Evolutionary conservation across 1,140 invertebrate species (phyloP).

Genomic region (Lepidurus couesii): DNA sequence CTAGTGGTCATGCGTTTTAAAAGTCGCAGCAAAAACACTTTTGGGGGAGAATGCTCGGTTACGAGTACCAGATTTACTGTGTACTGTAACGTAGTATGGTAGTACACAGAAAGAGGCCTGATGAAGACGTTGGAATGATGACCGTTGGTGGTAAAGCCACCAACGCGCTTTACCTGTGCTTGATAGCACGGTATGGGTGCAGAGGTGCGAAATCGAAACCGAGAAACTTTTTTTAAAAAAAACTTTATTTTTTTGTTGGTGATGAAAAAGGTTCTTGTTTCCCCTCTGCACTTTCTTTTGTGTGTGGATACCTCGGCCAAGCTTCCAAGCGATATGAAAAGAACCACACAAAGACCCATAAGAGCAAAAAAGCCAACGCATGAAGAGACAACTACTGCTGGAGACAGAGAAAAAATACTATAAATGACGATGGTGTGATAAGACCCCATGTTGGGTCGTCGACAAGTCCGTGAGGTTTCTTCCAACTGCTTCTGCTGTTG

Average conservation of each 20-base stretch:
- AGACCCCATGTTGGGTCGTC: background rate
- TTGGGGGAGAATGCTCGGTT: background rate
- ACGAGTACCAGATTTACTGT: too few relatives aligned
- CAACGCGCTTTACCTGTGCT: background rate
- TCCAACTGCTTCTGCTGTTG: background rate
- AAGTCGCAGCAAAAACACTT: background rate
- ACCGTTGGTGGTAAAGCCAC: background rate
- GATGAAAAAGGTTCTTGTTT: background rate
- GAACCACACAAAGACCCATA: background rate
- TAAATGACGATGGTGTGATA: conserved; percentile 19
- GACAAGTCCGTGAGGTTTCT: background rate
- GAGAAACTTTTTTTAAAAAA: background rate
- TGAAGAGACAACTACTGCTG: background rate
- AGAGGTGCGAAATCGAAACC: background rate
- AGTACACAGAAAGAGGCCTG: background rate
- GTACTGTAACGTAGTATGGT: too few relatives aligned
- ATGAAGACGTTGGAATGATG: background rate
- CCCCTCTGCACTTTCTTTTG: background rate
- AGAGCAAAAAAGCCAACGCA: background rate
- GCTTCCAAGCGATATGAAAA: background rate
- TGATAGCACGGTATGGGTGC: background rate
- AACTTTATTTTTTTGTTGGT: background rate
- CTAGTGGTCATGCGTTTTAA: background rate
- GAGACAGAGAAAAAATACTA: background rate
- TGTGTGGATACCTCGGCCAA: background rate